phyloP scores from a whole-genome alignment of 2,797 vertebrate genomes.

The Protonibea diacanthus region DNA sequence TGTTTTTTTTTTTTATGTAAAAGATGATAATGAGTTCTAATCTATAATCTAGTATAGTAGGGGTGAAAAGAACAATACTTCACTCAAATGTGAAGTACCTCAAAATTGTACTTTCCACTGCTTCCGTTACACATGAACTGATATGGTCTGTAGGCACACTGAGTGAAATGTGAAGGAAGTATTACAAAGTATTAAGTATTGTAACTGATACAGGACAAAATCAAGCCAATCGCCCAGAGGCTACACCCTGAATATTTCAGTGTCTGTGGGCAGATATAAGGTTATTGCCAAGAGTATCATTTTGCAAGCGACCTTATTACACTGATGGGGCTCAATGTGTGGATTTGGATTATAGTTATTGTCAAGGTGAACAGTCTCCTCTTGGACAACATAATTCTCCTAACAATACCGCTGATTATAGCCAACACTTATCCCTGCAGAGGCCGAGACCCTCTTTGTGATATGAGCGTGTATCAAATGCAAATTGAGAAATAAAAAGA shows the following conservation, averaged over 20 bases:
- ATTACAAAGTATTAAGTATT: too few relatives aligned
- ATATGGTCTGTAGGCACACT: background rate
- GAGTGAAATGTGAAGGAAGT: conserved; percentile 6
- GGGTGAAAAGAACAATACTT: background rate
- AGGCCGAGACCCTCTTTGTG: conserved; percentile 3
- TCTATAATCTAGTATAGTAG: too few relatives aligned
- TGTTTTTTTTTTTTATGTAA: too few relatives aligned
- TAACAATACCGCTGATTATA: conserved; percentile 68
- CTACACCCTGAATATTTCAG: background rate
- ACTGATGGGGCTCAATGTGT: conserved; percentile 44
- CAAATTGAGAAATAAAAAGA: conserved; percentile 29
- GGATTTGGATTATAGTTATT: conserved; percentile 64
- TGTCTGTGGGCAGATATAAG: conserved; percentile 29
- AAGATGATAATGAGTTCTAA: too few relatives aligned
- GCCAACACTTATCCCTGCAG: conserved; percentile 34
- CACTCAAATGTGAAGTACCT: background rate
- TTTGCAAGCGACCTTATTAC: conserved; percentile 55
- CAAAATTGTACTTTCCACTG: background rate
- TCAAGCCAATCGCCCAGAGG: conserved; percentile 10
- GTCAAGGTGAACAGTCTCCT: conserved; percentile 45
- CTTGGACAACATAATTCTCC: conserved; percentile 36
- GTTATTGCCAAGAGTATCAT: conserved; percentile 39
- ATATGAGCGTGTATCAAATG: conserved; percentile 20
- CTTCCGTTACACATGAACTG: background rate
- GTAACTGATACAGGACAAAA: conserved; percentile 1